Conservation (phyloP, 1,140 invertebrate species). For the Ctenoplectra terminalis region DNA sequence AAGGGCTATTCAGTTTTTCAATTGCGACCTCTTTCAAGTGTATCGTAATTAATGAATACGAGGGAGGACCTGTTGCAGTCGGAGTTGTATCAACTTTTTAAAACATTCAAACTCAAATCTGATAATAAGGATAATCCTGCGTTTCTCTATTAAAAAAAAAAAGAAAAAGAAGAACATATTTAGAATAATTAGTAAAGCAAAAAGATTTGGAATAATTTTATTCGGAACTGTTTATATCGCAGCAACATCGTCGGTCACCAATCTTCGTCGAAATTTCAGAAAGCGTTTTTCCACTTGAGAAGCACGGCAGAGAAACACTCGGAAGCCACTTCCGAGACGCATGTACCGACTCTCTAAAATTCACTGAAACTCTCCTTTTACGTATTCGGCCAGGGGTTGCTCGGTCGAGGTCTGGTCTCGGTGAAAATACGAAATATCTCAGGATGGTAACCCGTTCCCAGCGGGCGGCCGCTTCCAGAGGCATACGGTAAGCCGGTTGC, state of each 20-base stretch:
- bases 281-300: background rate
- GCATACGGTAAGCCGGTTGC: constrained; percentile 28
- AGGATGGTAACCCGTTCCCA: constrained; percentile 30
- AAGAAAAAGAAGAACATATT: too few relatives aligned
- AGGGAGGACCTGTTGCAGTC: too few relatives aligned
- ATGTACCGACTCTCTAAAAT: constrained; percentile 29
- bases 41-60: too few relatives aligned
- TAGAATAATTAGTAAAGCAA: too few relatives aligned
- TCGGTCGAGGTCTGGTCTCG: constrained; percentile 3
- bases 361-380: constrained; percentile 19
- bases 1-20: background rate
- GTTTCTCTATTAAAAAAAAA: too few relatives aligned
- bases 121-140: too few relatives aligned
- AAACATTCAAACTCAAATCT: too few relatives aligned
- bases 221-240: too few relatives aligned
- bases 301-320: background rate
- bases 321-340: background rate
- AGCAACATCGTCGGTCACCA: too few relatives aligned
- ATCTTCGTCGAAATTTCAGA: background rate
- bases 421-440: constrained; percentile 37
- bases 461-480: constrained; percentile 20
- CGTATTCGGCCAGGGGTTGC: constrained; percentile 24
- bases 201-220: too few relatives aligned
- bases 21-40: background rate
- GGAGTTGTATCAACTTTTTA: too few relatives aligned